Evolutionary conservation across 1,140 invertebrate species (phyloP).

Genomic region (Tribolium madens): DNA sequence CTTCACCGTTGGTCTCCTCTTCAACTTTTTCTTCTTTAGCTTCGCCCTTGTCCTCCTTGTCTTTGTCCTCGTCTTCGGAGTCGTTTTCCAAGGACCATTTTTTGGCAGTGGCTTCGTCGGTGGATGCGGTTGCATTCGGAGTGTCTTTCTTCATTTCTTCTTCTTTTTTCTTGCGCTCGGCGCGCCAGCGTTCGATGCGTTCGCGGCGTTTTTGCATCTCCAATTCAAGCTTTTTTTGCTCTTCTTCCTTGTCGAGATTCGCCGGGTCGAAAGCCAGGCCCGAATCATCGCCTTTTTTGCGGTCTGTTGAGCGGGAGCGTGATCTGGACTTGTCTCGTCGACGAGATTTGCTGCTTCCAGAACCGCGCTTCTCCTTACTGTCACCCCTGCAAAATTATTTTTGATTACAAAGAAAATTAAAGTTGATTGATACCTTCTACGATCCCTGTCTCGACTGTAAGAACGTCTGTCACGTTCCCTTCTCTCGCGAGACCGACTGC

Average conservation of each 20-base stretch:
- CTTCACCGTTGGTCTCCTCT: constrained; percentile 67
- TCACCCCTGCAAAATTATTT: constrained; percentile 65
- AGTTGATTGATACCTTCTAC: constrained; percentile 63
- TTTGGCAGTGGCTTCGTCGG: constrained; percentile 70
- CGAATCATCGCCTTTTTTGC: constrained; percentile 70
- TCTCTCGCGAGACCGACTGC: constrained; percentile 65
- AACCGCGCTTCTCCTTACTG: constrained; percentile 68
- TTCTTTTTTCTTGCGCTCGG: constrained; percentile 88
- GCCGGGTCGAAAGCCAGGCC: constrained; percentile 74
- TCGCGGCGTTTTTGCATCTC: constrained; percentile 98
- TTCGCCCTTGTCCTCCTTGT: constrained; percentile 71
- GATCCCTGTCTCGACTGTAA: constrained; percentile 65
- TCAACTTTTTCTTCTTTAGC: constrained; percentile 65
- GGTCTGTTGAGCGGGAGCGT: constrained; percentile 65
- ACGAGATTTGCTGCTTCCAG: constrained; percentile 57
- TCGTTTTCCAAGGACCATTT: constrained; percentile 95
- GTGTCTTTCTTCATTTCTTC: constrained; percentile 83
- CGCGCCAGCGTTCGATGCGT: constrained; percentile 92
- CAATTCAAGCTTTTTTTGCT: constrained; percentile 89
- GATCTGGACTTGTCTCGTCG: constrained; percentile 63
- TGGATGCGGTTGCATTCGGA: constrained; percentile 70
- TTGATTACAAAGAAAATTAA: constrained; percentile 21
- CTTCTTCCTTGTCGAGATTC: constrained; percentile 85
- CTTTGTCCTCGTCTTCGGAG: constrained; percentile 78
- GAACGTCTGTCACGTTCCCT: constrained; percentile 62